Evolutionary conservation across 2,797 vertebrate genomes (phyloP).

Genomic region (Astyanax mexicanus): DNA sequence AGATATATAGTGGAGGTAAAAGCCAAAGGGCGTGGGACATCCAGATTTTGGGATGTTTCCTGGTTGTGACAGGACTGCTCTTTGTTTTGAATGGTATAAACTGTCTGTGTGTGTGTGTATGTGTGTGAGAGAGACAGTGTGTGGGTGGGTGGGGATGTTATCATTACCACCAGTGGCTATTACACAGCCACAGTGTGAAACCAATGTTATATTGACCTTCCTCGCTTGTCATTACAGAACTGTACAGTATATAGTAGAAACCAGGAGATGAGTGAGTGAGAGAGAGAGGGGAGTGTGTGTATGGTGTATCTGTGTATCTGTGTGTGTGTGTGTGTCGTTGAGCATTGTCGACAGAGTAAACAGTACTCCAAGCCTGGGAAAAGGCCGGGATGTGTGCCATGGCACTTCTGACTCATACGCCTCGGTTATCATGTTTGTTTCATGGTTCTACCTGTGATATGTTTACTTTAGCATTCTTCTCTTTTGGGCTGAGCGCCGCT

Average conservation of each 20-base stretch:
- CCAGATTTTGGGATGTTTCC: slow-evolving; percentile 46
- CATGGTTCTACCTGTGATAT: slow-evolving; percentile 55
- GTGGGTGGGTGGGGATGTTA: slow-evolving; percentile 29
- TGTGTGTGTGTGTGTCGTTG: slow-evolving; percentile 57
- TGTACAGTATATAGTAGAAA: slow-evolving; percentile 41
- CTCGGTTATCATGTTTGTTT: slow-evolving; percentile 63
- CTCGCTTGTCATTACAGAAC: slow-evolving; percentile 42
- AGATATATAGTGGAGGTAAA: slow-evolving; percentile 30
- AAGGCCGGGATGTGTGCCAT: slow-evolving; percentile 72
- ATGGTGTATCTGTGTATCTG: slow-evolving; percentile 22
- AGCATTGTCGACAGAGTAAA: slow-evolving; percentile 68
- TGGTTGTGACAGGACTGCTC: slow-evolving; percentile 34
- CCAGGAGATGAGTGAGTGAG: slow-evolving; percentile 34
- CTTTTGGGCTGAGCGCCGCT: slow-evolving; percentile 15
- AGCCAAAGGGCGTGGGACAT: slow-evolving; percentile 38
- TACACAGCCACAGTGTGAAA: slow-evolving; percentile 41
- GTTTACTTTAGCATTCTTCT: slow-evolving; percentile 62
- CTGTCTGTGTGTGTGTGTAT: not conserved
- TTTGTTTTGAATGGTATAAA: slow-evolving; percentile 47
- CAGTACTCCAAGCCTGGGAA: slow-evolving; percentile 69
- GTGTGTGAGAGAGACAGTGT: slow-evolving; percentile 17
- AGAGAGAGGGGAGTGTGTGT: too few species aligned
- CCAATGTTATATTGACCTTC: slow-evolving; percentile 51
- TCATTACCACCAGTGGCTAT: slow-evolving; percentile 31
- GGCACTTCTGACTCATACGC: slow-evolving; percentile 73